Conservation (phyloP, 2,888 invertebrate genomes). For the Biston stratarius region DNA sequence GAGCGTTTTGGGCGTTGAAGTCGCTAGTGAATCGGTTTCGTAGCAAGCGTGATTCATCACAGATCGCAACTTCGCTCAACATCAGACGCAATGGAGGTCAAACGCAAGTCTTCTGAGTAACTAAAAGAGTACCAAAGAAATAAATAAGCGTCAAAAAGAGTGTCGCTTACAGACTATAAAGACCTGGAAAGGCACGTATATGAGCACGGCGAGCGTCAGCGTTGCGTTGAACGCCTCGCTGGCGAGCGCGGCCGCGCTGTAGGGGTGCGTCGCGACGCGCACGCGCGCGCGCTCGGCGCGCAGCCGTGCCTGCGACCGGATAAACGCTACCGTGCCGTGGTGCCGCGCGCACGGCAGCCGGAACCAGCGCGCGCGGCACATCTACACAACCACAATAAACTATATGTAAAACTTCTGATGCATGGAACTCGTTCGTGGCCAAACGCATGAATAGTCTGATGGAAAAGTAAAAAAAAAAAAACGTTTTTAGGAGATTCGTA, state of each 20-base stretch:
- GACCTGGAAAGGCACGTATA: constrained; percentile 66
- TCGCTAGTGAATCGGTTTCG: too few relatives aligned
- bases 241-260: constrained; percentile 58
- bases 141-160: not conserved
- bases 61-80: too few relatives aligned
- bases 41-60: too few relatives aligned
- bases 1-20: too few relatives aligned
- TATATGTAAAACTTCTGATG: not conserved
- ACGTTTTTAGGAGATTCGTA: too few relatives aligned
- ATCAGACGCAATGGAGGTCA: too few relatives aligned
- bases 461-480: too few relatives aligned
- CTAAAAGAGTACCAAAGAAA: too few relatives aligned
- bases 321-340: constrained; percentile 53
- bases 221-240: constrained; percentile 66
- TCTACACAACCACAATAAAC: constrained; percentile 15
- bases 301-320: constrained; percentile 61
- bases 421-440: too few relatives aligned
- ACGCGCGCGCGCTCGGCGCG: constrained; percentile 57
- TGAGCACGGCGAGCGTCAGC: constrained; percentile 50
- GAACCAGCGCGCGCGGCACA: constrained; percentile 44
- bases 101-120: too few relatives aligned
- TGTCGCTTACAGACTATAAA: constrained; percentile 60
- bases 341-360: constrained; percentile 60
- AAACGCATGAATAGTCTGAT: too few relatives aligned
- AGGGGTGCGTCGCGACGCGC: constrained; percentile 67